These are phyloP conservation scores for Pyrrhura leucotis DNA, from an alignment of 2,797 vertebrate genomes.

Conservation along the genomic window DNA sequence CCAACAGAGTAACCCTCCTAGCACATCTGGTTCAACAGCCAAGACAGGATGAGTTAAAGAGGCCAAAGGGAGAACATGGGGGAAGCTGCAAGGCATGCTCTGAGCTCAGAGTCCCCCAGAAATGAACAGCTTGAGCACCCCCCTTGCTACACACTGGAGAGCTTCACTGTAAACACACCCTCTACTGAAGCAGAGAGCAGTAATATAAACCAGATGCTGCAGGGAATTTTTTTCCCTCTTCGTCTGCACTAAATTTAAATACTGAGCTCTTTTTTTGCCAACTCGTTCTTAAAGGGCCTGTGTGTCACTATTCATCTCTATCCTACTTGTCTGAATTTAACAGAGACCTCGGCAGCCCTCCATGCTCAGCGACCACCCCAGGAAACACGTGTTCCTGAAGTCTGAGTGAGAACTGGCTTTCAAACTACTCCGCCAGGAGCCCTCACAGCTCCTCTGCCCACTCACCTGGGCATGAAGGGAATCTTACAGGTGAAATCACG, in stretches of 20 bases:
- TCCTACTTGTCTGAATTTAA: neutral
- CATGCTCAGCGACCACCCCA: accelerated
- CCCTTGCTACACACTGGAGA: neutral
- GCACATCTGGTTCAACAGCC: neutral
- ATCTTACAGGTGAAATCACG: neutral
- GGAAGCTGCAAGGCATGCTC: neutral
- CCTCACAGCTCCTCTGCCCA: neutral
- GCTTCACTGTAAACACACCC: conserved; percentile 69
- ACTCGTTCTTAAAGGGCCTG: conserved; percentile 73
- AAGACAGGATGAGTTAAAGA: neutral
- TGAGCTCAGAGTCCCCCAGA: neutral
- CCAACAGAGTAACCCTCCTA: neutral
- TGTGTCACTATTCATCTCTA: neutral
- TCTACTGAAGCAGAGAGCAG: conserved; percentile 59
- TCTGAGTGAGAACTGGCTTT: neutral
- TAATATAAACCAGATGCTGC: conserved; percentile 79
- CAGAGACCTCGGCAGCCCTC: neutral
- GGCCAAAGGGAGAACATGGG: neutral
- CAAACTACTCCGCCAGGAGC: neutral
- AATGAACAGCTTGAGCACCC: neutral
- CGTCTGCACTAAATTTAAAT: conserved; percentile 76
- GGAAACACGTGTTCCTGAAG: neutral
- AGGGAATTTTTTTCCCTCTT: conserved; percentile 67
- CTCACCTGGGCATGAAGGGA: neutral
- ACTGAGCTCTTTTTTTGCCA: conserved; percentile 65